Conservation (phyloP, 2,113 vertebrate genomes). For the Macroglossus sobrinus region DNA sequence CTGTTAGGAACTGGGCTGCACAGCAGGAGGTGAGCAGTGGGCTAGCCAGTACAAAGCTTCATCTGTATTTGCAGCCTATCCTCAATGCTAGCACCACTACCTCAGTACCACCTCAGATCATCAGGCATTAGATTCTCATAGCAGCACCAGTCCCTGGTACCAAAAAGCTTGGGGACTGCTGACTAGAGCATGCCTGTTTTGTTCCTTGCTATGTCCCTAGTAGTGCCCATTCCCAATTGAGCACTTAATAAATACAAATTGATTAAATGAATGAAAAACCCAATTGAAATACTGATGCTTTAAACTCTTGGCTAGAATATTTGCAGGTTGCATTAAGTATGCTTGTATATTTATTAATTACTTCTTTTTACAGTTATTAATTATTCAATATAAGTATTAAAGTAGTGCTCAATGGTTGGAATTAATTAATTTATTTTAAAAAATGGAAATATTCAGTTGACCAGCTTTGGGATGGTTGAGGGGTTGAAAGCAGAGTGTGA, state of each 20-base stretch:
- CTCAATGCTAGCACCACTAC: too few relatives aligned
- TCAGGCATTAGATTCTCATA: too few relatives aligned
- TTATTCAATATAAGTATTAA: conserved; percentile 1
- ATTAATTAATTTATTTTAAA: background rate
- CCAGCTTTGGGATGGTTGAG: background rate
- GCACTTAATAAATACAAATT: background rate
- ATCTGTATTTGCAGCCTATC: too few relatives aligned
- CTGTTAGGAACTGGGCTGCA: too few relatives aligned
- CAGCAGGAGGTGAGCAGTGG: too few relatives aligned
- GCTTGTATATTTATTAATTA: background rate
- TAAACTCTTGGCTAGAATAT: conserved; percentile 30
- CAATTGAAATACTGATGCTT: conserved; percentile 20
- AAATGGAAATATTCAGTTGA: conserved; percentile 10
- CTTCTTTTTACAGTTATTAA: background rate
- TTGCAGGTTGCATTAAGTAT: background rate
- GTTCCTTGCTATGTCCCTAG: background rate
- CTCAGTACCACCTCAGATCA: too few relatives aligned
- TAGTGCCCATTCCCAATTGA: background rate
- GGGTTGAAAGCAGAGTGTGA: background rate
- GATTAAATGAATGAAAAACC: conserved; percentile 24
- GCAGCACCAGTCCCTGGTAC: too few relatives aligned
- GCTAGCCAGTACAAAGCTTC: too few relatives aligned
- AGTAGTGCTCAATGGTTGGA: background rate
- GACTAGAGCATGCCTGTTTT: background rate
- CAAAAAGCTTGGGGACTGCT: too few relatives aligned